Conservation (phyloP, 2,888 invertebrate genomes). For the Cerceris rybyensis region DNA sequence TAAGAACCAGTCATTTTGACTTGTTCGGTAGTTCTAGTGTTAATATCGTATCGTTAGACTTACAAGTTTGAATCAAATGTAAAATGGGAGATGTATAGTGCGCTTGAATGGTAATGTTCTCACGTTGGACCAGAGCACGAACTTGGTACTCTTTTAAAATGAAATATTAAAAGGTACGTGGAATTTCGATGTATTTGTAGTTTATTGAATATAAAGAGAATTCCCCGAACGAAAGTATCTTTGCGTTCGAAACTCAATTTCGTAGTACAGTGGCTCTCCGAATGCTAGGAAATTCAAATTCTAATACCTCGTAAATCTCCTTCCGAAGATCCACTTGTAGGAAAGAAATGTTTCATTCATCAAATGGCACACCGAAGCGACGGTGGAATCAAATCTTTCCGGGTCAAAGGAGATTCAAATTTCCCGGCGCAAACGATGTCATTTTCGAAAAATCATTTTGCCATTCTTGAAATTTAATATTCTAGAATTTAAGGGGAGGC, state of each 20-base stretch:
- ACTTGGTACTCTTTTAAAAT: not conserved
- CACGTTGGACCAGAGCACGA: too few relatives aligned
- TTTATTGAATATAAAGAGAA: slow-evolving; percentile 7
- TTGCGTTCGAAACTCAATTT: slow-evolving; percentile 33
- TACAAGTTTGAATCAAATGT: too few relatives aligned
- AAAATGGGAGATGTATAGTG: too few relatives aligned
- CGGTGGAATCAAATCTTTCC: slow-evolving; percentile 34
- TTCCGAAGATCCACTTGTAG: slow-evolving; percentile 31
- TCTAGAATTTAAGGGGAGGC: not conserved
- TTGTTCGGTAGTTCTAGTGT: too few relatives aligned
- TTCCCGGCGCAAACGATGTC: slow-evolving; percentile 13
- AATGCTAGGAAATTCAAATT: slow-evolving; percentile 57
- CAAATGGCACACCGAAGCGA: slow-evolving; percentile 16
- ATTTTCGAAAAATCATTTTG: slow-evolving; percentile 5
- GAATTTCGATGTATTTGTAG: slow-evolving; percentile 1
- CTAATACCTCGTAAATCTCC: slow-evolving; percentile 50
- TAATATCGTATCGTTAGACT: too few relatives aligned
- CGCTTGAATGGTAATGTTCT: too few relatives aligned
- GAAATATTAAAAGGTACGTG: not conserved
- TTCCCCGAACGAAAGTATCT: not conserved
- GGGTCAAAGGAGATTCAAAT: slow-evolving; percentile 34
- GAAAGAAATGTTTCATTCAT: slow-evolving; percentile 62
- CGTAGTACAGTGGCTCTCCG: slow-evolving; percentile 13
- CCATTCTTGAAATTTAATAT: slow-evolving; percentile 1
- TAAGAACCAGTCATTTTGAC: too few relatives aligned